Percentiles rank a stretch among this genome's conserved stretches.
Evolutionary conservation across 2,888 invertebrate species (phyloP).

Genomic region (Apocheima hispidaria): DNA sequence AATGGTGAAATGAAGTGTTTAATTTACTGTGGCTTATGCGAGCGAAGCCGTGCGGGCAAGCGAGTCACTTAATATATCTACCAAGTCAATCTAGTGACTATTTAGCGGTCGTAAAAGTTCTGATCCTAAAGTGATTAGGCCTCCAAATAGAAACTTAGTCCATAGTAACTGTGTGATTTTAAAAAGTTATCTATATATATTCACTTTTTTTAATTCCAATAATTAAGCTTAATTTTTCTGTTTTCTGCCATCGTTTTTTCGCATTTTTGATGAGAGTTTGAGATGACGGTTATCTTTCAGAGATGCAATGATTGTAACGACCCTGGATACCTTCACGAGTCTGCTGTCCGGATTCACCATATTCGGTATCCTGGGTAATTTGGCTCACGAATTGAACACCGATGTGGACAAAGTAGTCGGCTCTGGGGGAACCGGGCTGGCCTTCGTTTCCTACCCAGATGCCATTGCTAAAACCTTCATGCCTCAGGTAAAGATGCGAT

Average conservation of each 20-base stretch:
- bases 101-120: no score
- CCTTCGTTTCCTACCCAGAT: constrained; percentile 94
- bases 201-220: no score
- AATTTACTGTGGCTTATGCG: no score
- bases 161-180: no score
- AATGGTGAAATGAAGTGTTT: no score
- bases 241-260: not conserved
- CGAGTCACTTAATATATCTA: no score
- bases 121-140: no score
- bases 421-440: constrained; percentile 91
- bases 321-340: constrained; percentile 93
- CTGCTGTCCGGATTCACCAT: constrained; percentile 93
- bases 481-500: constrained; percentile 87
- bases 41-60: no score
- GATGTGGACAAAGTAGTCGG: constrained; percentile 89
- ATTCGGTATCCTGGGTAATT: constrained; percentile 93
- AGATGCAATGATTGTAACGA: constrained; percentile 93
- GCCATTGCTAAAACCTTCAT: constrained; percentile 91
- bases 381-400: constrained; percentile 88
- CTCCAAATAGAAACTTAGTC: no score
- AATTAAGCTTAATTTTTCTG: no score
- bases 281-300: constrained; percentile 65
- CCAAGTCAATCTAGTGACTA: no score
- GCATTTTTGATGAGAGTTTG: not conserved
- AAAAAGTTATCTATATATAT: no score